Conservation (phyloP, 2,797 vertebrate genomes). For the Cossypha caffra region DNA sequence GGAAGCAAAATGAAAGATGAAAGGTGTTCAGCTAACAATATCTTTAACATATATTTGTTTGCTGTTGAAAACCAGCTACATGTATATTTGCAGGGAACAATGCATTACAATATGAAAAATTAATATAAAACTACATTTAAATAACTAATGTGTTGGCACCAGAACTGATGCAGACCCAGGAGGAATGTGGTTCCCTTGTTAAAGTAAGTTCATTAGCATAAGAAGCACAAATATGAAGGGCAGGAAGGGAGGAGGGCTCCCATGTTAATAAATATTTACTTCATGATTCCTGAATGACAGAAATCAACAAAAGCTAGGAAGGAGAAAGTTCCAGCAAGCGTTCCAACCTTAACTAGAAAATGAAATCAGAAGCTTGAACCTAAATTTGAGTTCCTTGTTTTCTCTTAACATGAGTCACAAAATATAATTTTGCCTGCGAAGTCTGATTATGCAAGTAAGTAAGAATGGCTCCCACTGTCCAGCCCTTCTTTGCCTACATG, state of each 20-base stretch:
- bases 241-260: constrained; percentile 45
- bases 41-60: constrained; percentile 32
- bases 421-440: not conserved
- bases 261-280: constrained; percentile 71
- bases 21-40: constrained; percentile 1
- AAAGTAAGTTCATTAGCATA: constrained; percentile 57
- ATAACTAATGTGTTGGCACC: constrained; percentile 60
- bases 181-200: constrained; percentile 58
- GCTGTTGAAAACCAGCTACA: not conserved
- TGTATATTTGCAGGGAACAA: constrained; percentile 53
- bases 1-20: constrained; percentile 10
- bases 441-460: not conserved
- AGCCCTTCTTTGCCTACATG: not conserved
- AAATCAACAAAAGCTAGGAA: constrained; percentile 50
- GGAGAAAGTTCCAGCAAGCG: constrained; percentile 5
- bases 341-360: not conserved
- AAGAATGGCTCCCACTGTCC: not conserved
- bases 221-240: constrained; percentile 58
- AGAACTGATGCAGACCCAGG: constrained; percentile 39
- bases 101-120: constrained; percentile 63
- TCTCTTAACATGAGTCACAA: not conserved
- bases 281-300: constrained; percentile 54
- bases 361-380: not conserved
- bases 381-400: not conserved
- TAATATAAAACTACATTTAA: constrained; percentile 62